phyloP scores from a whole-genome alignment of 2,888 invertebrate species.

The Agonopterix subpropinquella region DNA sequence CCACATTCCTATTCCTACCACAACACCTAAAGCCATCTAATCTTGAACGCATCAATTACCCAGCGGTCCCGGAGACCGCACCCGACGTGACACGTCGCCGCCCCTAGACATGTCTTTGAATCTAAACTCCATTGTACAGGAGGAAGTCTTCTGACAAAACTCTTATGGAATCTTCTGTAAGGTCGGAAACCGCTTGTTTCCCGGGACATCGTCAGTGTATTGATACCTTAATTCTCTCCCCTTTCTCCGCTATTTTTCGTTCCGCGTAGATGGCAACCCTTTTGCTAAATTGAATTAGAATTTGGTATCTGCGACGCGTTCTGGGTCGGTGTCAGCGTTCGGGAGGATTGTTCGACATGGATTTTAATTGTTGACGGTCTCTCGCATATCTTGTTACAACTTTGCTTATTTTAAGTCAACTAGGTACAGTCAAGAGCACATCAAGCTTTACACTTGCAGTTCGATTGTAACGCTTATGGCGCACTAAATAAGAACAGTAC shows the following conservation, averaged over 20 bases:
- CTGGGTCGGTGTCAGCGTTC: slow-evolving; percentile 15
- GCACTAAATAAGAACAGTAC: too few relatives aligned
- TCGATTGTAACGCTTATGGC: too few relatives aligned
- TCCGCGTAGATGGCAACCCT: slow-evolving; percentile 68
- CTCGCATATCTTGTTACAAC: too few relatives aligned
- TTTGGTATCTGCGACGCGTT: slow-evolving; percentile 34
- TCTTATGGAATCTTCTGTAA: too few relatives aligned
- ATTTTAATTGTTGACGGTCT: neutral
- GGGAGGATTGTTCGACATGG: slow-evolving; percentile 1
- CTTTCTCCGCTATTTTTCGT: slow-evolving; percentile 40
- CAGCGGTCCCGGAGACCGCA: slow-evolving; percentile 34
- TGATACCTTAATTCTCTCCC: slow-evolving; percentile 12
- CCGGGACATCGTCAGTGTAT: too few relatives aligned
- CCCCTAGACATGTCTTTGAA: slow-evolving; percentile 62
- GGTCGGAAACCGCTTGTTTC: too few relatives aligned
- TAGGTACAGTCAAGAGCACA: too few relatives aligned
- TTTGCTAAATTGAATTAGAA: slow-evolving; percentile 64
- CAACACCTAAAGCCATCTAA: slow-evolving; percentile 39
- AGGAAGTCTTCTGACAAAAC: too few relatives aligned
- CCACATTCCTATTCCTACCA: slow-evolving; percentile 11
- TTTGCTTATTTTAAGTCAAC: too few relatives aligned
- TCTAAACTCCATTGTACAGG: neutral
- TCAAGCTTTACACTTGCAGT: too few relatives aligned
- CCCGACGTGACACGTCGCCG: slow-evolving; percentile 52
- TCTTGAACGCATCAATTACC: slow-evolving; percentile 60